Evolutionary conservation across 2,797 vertebrate species (phyloP), one percentile per base, ranked within the genome.

Genomic region (Falco naumanni): DNA sequence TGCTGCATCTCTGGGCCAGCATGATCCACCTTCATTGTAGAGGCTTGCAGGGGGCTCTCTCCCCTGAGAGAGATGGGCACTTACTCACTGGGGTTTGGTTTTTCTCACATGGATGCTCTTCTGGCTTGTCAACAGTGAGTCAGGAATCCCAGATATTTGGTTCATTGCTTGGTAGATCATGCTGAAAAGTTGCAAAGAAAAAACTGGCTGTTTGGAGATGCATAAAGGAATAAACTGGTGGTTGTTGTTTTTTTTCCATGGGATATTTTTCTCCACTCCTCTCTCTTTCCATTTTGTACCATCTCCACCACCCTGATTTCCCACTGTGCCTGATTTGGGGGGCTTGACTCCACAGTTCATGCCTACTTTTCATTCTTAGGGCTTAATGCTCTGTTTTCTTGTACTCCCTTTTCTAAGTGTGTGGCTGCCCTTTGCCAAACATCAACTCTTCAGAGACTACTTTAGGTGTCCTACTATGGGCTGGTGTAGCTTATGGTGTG

Each of bases 121-220:
- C 82, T 92, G 88, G 70, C 68, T 89, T 63, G 54, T 69, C 80
- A 86, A 13, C 83, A 87, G 90, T 68, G 87, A 94, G 84, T 93
- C 93, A 96, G 93, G 60, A 87, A 92, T 94, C 78, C 64, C 80
- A 93, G 66, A 51, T 87, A 10, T 53, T 72, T 2, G 10, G 34
- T 76, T 95, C 63, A 20, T 76, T 87, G 80, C 95, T 84, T 80
- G 66, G 70, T 66, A 92, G 81, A 79, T 92, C 56, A 16, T 56
- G 84, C 81, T 89, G 84, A 96, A 95, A 81, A 87, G 56, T 16
- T 63, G 64, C 28, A 45, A 66, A 84, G 53, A 16, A 76, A 94
- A 87, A 89, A 10, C 4, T 69, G 86, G 13, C 66, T 56, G 11
- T 31, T 74, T 20, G 43, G 39, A 76, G 43, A 51, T 48, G 20